These are phyloP conservation scores for Drosophila leonis DNA, from an alignment of 2,888 invertebrate species.

Conservation along the genomic window DNA sequence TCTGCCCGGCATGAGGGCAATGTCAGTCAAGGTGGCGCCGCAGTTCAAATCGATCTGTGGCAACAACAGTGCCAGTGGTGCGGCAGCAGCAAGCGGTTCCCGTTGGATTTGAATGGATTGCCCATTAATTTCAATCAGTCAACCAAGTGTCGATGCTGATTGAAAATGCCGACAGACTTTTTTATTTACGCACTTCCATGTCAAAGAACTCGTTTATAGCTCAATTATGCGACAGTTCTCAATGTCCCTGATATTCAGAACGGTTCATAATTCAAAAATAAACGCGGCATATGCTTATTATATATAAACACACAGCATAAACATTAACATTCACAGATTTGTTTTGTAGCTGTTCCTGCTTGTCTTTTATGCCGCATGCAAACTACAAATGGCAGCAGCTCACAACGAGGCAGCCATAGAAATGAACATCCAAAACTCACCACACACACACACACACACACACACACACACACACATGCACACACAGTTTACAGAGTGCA, in stretches of 20 bases:
- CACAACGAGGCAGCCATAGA: constrained; percentile 58
- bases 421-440: constrained; percentile 54
- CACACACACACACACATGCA: background rate
- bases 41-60: constrained; percentile 23
- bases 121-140: constrained; percentile 61
- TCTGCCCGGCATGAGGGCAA: constrained; percentile 29
- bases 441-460: constrained; percentile 35
- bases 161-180: constrained; percentile 59
- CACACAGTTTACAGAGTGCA: constrained; percentile 9
- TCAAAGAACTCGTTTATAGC: constrained; percentile 55
- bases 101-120: constrained; percentile 30
- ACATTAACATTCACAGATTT: constrained; percentile 26
- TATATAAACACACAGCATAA: constrained; percentile 15
- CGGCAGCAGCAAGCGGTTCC: constrained; percentile 15
- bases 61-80: background rate
- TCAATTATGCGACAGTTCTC: constrained; percentile 39
- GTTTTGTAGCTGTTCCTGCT: constrained; percentile 16
- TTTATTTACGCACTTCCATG: constrained; percentile 49
- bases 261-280: constrained; percentile 18
- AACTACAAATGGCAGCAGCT: constrained; percentile 18
- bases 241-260: constrained; percentile 31
- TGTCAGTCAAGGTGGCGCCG: constrained; percentile 54
- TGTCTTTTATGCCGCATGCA: constrained; percentile 10
- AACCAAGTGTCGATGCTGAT: constrained; percentile 52
- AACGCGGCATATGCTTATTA: constrained; percentile 23